Evolutionary conservation across 2,797 vertebrate species (phyloP), one percentile per base, ranked within the genome.

Genomic region (Lycodopsis pacificus): DNA sequence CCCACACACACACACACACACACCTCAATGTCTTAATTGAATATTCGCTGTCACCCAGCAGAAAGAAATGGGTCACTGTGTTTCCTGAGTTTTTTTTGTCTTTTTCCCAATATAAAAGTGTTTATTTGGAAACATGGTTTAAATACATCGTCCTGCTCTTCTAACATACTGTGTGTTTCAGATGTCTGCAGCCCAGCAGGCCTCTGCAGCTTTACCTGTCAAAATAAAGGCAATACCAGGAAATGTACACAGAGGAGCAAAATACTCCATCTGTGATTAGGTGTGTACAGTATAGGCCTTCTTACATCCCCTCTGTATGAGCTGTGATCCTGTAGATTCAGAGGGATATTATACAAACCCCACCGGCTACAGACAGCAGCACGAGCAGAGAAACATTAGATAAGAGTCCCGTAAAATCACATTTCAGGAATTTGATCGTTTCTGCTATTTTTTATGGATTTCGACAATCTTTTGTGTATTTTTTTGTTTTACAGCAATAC

Each of bases 51-150:
- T 67, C 44, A 63, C 11, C 17, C 46, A 51, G 13, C 19, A 65
- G 44, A 14, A 80, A 78, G 22, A 73, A 88, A 76, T 6, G 38
- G 67, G 54, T 80, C 82, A 27, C 30, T 38, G 64, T 73, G 62
- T 73, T 57, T 53, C 53, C 51, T 66, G 36, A 63, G 8, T 5
- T 49, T 61, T 71, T 64, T 71, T 17, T 30, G 7, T 32, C 14
- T 74, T 83, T 75, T 71, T 80, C 51, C 65, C 65, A 81, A 91
- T 91, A 94, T 86, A 94, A 94, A 91, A 91, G 58, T 67, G 67
- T 94, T 93, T 93, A 94, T 94, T 94, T 91, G 82, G 77, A 93
- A 90, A 92, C 80, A 92, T 82, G 75, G 65, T 91, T 85, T 77
- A 80, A 85, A 91, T 88, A 80, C 86, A 90, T 19, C 12, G 22